Conservation (phyloP, 2,797 vertebrate genomes). For the Mycteria americana region DNA sequence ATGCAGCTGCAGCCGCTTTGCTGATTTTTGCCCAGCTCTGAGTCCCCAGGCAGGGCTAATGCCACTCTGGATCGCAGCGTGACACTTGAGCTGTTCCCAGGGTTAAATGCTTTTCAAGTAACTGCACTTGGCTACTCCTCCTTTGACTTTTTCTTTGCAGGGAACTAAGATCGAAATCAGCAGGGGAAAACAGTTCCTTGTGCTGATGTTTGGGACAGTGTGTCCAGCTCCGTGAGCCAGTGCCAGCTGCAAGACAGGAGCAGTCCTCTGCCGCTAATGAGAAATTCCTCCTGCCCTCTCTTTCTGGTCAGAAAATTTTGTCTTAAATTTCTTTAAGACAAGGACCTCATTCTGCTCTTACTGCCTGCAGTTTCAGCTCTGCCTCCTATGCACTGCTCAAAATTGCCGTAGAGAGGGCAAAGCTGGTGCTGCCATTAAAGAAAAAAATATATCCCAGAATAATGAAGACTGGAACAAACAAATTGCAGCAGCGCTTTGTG, state of each 20-base stretch:
- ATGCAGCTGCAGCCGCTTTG: background rate
- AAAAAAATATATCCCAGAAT: background rate
- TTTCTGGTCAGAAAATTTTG: background rate
- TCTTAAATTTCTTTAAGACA: conserved; percentile 47
- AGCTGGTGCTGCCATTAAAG: background rate
- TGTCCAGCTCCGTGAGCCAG: background rate
- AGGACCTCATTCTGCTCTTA: conserved; percentile 13
- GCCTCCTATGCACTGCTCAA: background rate
- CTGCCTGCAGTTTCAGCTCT: background rate
- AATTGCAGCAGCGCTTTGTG: background rate
- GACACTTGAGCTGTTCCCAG: background rate
- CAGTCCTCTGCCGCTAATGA: background rate
- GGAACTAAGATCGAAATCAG: background rate
- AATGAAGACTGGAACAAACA: background rate
- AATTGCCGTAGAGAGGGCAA: background rate
- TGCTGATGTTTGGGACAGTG: background rate
- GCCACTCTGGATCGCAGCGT: rapidly evolving
- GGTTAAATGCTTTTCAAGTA: background rate
- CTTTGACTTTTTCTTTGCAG: background rate
- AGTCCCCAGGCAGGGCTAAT: background rate
- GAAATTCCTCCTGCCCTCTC: background rate
- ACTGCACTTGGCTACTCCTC: background rate
- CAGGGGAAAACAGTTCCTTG: background rate
- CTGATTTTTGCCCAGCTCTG: background rate
- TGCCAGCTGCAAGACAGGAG: background rate